A percentile compares a stretch with the other conserved stretches of the same genome.
phyloP scores from a whole-genome alignment of 1,140 invertebrate genomes.

The Anastrepha obliqua region DNA sequence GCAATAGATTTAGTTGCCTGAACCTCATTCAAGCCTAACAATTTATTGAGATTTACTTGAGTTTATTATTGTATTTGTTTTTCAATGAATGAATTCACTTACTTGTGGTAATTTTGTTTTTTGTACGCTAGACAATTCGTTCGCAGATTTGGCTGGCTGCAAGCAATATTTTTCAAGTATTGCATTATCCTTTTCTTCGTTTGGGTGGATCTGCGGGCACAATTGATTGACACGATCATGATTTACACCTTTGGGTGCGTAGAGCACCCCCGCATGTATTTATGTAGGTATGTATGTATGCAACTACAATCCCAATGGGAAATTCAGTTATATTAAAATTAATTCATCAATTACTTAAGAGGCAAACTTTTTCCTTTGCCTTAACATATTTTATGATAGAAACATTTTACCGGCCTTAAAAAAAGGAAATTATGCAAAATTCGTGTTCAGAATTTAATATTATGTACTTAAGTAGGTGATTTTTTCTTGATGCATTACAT shows the following conservation, averaged over 20 bases:
- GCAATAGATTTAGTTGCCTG: neutral
- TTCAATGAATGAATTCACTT: slow-evolving; percentile 23
- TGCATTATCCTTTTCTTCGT: neutral
- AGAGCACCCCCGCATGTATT: slow-evolving; percentile 66
- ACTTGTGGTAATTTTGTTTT: too few species aligned
- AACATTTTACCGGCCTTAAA: too few species aligned
- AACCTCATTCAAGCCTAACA: neutral
- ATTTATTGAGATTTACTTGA: neutral
- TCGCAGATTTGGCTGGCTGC: neutral
- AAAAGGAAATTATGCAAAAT: too few species aligned
- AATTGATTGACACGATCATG: slow-evolving; percentile 66
- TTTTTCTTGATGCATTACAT: too few species aligned
- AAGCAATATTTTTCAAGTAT: too few species aligned
- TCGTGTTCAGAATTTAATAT: too few species aligned
- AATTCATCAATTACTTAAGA: too few species aligned
- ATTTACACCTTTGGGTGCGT: slow-evolving; percentile 73
- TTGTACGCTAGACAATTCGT: neutral
- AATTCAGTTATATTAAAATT: too few species aligned
- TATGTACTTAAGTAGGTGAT: too few species aligned
- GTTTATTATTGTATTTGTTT: neutral
- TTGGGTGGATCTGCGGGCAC: slow-evolving; percentile 12
- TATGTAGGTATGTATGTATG: too few species aligned
- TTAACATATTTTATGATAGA: too few species aligned
- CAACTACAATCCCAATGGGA: neutral
- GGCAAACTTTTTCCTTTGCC: too few species aligned